A percentile compares a stretch with the other conserved stretches of the same genome.
Evolutionary conservation across 2,797 vertebrate species (phyloP).

Genomic region (Podargus strigoides): DNA sequence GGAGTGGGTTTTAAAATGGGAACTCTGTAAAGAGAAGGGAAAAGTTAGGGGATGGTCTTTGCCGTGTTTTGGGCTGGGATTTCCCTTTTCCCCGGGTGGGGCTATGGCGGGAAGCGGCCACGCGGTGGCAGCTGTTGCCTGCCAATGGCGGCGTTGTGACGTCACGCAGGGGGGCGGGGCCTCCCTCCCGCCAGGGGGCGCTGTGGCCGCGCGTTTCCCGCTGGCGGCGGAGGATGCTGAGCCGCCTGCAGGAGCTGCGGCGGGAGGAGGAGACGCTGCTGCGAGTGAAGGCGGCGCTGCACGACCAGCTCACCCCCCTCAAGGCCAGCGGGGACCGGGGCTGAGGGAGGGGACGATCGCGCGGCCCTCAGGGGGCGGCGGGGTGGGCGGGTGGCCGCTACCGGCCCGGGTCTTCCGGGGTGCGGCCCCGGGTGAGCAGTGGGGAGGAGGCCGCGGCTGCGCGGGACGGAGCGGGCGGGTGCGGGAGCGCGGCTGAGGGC

Average conservation of each 20-base stretch:
- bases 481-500: not conserved
- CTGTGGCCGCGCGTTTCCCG: not conserved
- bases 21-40: too few species aligned
- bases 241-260: slow-evolving; percentile 78
- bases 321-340: slow-evolving; percentile 69
- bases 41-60: too few species aligned
- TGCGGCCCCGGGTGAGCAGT: too few species aligned
- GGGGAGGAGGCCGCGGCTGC: too few species aligned
- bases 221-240: slow-evolving; percentile 67
- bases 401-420: too few species aligned
- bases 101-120: accelerated
- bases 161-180: not conserved
- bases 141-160: not conserved
- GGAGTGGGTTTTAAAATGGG: too few species aligned
- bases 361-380: too few species aligned
- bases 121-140: not conserved
- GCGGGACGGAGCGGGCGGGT: too few species aligned
- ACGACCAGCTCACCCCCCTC: slow-evolving; percentile 77
- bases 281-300: slow-evolving; percentile 71
- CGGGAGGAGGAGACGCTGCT: slow-evolving; percentile 78
- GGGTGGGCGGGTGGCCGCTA: too few species aligned
- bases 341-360: too few species aligned
- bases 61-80: too few species aligned
- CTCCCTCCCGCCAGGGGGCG: not conserved
- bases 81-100: too few species aligned